Base-by-base conservation (phyloP, 2,797 vertebrate species). In the Synanceia verrucosa region DNA sequence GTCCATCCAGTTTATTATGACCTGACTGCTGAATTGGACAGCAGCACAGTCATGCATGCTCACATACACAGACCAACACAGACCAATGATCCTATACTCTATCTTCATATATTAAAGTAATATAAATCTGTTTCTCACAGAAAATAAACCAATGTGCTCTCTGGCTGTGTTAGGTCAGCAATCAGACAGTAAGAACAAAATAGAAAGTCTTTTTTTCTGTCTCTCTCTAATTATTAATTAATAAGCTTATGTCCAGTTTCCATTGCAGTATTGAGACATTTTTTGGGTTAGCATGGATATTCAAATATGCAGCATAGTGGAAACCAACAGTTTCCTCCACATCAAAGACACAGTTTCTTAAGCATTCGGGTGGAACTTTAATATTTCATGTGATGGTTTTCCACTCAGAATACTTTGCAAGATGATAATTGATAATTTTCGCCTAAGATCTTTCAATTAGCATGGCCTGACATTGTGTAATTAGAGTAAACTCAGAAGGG, bases 341-440 rank as follows among this genome's bases (percentile, higher is more conserved):
- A 75, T 89, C 77, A 89, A 84, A 85, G 50, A 8, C 79, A 63
- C 46, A 7, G 43, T 39, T 79, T 56, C 78, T 70, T 57, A 60
- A 81, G 79, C 65, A 8, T 71, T 69, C 37, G 46, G 70, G 61
- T 63, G 59, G 58, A 81, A 66, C 12, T 80, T 89, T 67, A 90
- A 91, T 90, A 87, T 89, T 90, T 90, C 55, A 92, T 86, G 67
- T 61, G 71, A 78, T 77, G 71, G 68, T 82, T 91, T 86, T 83
- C 64, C 67, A 79, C 73, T 78, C 56, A 52, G 56, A 76, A 39
- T 64, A 76, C 81, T 75, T 71, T 56, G 56, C 61, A 70, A 70
- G 66, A 82, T 18, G 71, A 73, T 55, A 65, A 65, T 19, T 62
- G 19, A 62, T 74, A 79, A 65, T 62, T 88, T 78, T 77, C 76